Evolutionary conservation across 2,888 invertebrate species (phyloP).

Genomic region (Nineta flava): DNA sequence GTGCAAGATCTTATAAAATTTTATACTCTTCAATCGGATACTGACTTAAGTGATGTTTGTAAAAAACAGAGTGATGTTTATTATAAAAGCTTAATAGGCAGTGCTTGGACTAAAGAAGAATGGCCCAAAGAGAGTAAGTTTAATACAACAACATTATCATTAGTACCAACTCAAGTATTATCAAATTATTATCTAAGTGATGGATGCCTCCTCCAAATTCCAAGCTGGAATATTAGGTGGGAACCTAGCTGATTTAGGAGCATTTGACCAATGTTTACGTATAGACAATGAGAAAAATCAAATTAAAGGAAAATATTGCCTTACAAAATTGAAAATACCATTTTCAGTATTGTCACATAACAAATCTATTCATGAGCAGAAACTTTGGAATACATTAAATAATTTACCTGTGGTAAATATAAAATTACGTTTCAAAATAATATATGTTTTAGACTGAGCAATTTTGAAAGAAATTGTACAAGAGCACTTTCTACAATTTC

Average conservation of each 20-base stretch:
- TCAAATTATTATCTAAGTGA: neutral
- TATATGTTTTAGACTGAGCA: too few species aligned
- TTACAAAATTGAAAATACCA: neutral
- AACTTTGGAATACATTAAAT: too few species aligned
- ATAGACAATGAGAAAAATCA: neutral
- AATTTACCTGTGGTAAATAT: too few species aligned
- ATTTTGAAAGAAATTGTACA: too few species aligned
- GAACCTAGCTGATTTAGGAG: neutral
- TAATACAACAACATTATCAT: too few species aligned
- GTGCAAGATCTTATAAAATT: neutral
- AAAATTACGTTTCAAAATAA: too few species aligned
- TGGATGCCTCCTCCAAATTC: neutral
- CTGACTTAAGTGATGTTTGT: neutral
- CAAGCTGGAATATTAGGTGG: neutral
- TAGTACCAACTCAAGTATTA: too few species aligned
- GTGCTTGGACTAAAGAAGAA: neutral
- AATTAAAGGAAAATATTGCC: neutral
- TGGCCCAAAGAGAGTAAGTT: neutral
- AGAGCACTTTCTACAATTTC: too few species aligned
- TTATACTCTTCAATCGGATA: neutral
- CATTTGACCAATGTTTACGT: neutral
- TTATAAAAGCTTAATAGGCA: neutral
- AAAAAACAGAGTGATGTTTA: neutral
- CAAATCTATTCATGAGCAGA: too few species aligned
- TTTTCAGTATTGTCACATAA: neutral